These are phyloP conservation scores for Gorsachius goisagi DNA, from an alignment of 2,113 vertebrate genomes.

Conservation along the genomic window DNA sequence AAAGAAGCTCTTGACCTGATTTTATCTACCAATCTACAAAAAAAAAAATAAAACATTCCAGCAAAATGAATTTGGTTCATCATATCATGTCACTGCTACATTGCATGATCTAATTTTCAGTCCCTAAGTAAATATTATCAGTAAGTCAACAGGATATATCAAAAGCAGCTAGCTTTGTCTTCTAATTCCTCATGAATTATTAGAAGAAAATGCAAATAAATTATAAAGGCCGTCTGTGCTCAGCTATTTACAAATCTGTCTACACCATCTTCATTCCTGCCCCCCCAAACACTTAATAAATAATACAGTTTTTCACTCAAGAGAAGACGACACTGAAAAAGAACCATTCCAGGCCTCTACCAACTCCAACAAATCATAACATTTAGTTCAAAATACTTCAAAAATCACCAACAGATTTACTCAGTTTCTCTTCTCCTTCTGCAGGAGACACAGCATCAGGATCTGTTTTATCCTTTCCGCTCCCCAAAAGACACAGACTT, in stretches of 20 bases:
- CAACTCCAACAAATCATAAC: neutral
- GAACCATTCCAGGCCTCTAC: neutral
- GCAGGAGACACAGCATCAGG: neutral
- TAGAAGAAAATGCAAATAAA: slow-evolving; percentile 28
- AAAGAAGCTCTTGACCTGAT: slow-evolving; percentile 39
- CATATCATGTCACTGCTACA: neutral
- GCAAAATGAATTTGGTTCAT: neutral
- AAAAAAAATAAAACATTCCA: neutral
- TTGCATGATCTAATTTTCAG: slow-evolving; percentile 26
- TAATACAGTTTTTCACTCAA: neutral
- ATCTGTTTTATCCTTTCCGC: neutral
- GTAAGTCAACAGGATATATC: neutral
- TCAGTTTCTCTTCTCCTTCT: neutral
- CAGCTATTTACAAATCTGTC: neutral
- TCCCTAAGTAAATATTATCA: slow-evolving; percentile 9
- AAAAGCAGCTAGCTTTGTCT: slow-evolving; percentile 20
- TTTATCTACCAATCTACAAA: neutral
- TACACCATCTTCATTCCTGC: neutral
- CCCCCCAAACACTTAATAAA: neutral
- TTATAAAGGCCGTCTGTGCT: neutral
- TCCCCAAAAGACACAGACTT: neutral
- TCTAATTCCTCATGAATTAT: slow-evolving; percentile 22
- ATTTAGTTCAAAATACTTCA: neutral
- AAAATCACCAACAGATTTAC: neutral
- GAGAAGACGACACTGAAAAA: neutral